Conservation (phyloP, 2,888 invertebrate genomes). For the Chloroclysta siterata region DNA sequence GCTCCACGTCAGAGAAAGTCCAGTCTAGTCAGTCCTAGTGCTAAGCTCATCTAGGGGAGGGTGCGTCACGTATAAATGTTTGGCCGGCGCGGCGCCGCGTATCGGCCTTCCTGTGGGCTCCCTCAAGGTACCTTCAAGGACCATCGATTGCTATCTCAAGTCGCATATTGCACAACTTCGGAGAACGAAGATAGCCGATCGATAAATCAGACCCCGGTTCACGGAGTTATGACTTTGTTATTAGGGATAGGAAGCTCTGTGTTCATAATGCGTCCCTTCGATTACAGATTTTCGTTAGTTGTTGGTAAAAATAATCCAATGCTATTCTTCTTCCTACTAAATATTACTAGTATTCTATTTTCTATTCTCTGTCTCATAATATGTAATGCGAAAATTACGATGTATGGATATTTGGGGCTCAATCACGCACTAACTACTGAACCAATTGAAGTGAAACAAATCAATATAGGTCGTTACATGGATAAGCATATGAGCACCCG, state of each 20-base stretch:
- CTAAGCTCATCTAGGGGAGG: conserved; percentile 30
- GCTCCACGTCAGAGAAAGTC: not conserved
- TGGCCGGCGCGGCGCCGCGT: conserved; percentile 60
- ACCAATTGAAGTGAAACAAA: too few species aligned
- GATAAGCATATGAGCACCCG: too few species aligned
- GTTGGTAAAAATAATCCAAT: conserved; percentile 1
- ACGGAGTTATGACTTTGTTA: conserved; percentile 54
- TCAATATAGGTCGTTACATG: too few species aligned
- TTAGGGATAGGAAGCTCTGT: conserved; percentile 41
- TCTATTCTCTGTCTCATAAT: too few species aligned
- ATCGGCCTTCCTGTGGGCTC: conserved; percentile 65
- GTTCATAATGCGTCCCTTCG: conserved; percentile 37
- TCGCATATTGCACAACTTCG: conserved; percentile 77
- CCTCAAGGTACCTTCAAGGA: conserved; percentile 65
- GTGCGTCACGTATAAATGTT: conserved; percentile 77
- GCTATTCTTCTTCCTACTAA: too few species aligned
- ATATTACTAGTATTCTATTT: too few species aligned
- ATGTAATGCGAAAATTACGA: too few species aligned
- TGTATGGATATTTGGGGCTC: too few species aligned
- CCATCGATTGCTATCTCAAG: conserved; percentile 75
- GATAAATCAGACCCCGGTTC: conserved; percentile 62
- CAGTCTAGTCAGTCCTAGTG: conserved; percentile 1
- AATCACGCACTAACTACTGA: too few species aligned
- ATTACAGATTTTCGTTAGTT: conserved; percentile 27
- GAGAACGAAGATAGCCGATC: conserved; percentile 56